These are phyloP conservation scores for Torymus texanus DNA, from an alignment of 2,888 invertebrate species.

Conservation along the genomic window DNA sequence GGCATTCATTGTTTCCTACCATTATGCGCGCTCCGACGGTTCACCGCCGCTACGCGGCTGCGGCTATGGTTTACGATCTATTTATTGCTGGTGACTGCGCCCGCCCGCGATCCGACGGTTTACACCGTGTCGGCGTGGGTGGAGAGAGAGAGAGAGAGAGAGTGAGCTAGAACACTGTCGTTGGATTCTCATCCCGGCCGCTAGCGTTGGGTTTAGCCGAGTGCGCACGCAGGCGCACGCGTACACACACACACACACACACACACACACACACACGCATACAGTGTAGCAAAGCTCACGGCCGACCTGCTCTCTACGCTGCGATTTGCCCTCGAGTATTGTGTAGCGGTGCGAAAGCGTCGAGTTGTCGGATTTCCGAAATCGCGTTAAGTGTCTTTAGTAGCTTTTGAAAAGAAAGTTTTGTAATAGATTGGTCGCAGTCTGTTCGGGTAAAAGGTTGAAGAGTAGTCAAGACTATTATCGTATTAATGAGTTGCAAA, in stretches of 20 bases:
- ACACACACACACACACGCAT: background rate
- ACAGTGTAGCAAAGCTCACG: background rate
- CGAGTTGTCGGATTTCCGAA: background rate
- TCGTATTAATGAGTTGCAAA: too few species aligned
- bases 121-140: conserved; percentile 56
- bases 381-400: too few species aligned
- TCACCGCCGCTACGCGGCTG: conserved; percentile 39
- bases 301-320: conserved; percentile 2
- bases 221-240: background rate
- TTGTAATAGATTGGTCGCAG: too few species aligned
- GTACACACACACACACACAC: background rate
- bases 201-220: conserved; percentile 23
- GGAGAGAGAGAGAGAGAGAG: background rate
- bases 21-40: conserved; percentile 75
- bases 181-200: conserved; percentile 44
- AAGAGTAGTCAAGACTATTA: too few species aligned
- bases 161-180: background rate
- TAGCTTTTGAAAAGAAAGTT: too few species aligned
- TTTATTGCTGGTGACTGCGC: conserved; percentile 65
- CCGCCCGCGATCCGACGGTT: conserved; percentile 62
- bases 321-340: background rate
- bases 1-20: conserved; percentile 75
- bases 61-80: conserved; percentile 73
- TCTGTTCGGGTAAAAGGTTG: too few species aligned
- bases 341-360: background rate